These are phyloP conservation scores for Eueides isabella DNA, from an alignment of 1,140 invertebrate species.

Conservation along the genomic window DNA sequence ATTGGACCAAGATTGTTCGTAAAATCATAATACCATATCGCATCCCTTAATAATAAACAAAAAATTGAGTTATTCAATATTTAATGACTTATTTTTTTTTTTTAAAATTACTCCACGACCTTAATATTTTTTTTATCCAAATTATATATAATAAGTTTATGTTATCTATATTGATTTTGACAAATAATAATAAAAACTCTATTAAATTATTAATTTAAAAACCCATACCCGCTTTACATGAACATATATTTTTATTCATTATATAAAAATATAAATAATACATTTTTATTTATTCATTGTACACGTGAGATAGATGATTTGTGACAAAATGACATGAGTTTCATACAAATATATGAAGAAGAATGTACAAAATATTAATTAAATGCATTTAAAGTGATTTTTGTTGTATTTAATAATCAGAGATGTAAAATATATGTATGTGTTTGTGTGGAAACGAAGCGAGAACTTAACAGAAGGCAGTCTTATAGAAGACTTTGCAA, in stretches of 20 bases:
- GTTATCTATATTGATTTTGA: not conserved
- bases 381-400: not conserved
- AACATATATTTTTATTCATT: not conserved
- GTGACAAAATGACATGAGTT: not conserved
- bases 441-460: not conserved
- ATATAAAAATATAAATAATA: constrained; percentile 2
- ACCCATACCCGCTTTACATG: not conserved
- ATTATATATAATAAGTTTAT: not conserved
- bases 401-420: not conserved
- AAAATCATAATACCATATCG: not conserved
- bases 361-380: not conserved
- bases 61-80: not conserved
- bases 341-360: not conserved
- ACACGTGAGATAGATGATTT: not conserved
- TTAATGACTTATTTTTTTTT: not conserved
- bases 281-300: not conserved
- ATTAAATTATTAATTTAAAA: constrained; percentile 4
- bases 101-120: not conserved
- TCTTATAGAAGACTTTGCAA: not conserved
- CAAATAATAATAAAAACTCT: not conserved
- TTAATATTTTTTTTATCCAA: not conserved
- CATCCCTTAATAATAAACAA: not conserved
- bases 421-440: not conserved
- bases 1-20: constrained; percentile 48
- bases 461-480: not conserved